Evolutionary conservation across 2,888 invertebrate genomes (phyloP), one percentile per base, ranked within the genome.

Genomic region (Dusona sp.): DNA sequence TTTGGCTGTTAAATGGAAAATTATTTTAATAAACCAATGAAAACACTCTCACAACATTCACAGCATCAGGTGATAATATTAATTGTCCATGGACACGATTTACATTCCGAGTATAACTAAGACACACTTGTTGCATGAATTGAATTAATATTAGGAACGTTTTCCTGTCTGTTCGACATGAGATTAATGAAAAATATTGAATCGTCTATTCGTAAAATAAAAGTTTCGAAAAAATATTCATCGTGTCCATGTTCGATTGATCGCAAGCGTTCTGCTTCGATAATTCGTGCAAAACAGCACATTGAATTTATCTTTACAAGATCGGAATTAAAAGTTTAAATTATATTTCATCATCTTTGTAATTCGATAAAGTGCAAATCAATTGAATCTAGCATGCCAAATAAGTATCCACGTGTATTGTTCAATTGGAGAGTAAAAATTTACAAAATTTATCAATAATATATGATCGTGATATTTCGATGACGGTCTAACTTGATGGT

Each of bases 21-120:
- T 82, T 38, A 87, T 86, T 70, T 86, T 86, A 83, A 86, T 79
- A 88, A 84, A 79, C 77, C 48, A 64, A 84, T 81, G 88, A 85
- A 89, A 70, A 84, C 54, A 72, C 36, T 79, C 64, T 19, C 72
- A 83, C 70, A 79, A 75, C 86, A 83, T 79, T 79, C 64, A 72
- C 19, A 65, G 22, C 79, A 64, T 70, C 33, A 42, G 48, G 68
- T 83, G 79, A 72, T 73, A 42, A 57, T 42, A 70, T 86, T 48
- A 42, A 16, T 25, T 51, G 74, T 74, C 22, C 57, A 68, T 79
- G 79, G 38, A 61, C 65, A 72, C 48, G 77, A 73, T 57, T 1
- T 29, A 4, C 9, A 54, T 22, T 22, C 11, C 25, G 2, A 61
- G 22, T 61, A 8, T 3, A 3, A 61, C 29, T 0, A 16, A 61